A percentile compares a stretch with the other conserved stretches of the same genome.
Conservation (phyloP, 2,797 vertebrate genomes). For the Poliocrania exsul region DNA sequence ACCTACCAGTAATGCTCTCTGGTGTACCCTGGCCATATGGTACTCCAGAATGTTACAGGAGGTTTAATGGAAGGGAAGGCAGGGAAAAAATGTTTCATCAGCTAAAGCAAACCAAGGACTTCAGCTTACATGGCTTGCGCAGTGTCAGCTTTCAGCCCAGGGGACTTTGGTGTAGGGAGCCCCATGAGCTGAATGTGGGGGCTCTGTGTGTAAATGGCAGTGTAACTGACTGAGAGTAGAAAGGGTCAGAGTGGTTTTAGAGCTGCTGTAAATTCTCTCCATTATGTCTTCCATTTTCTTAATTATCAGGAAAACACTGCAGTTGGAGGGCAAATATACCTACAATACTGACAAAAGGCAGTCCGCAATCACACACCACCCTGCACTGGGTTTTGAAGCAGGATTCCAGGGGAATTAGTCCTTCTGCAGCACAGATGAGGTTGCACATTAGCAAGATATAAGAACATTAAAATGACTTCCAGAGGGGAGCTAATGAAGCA, state of each 20-base stretch:
- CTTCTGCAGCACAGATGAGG: not conserved
- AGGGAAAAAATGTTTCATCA: not conserved
- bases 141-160: not conserved
- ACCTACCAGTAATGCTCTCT: not conserved
- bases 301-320: not conserved
- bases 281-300: not conserved
- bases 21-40: not conserved
- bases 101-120: not conserved
- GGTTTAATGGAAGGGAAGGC: not conserved
- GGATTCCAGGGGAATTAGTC: not conserved
- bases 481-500: not conserved
- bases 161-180: not conserved
- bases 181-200: fast-evolving
- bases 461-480: not conserved
- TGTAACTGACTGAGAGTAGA: not conserved
- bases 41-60: not conserved
- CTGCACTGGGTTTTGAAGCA: not conserved
- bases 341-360: fast-evolving
- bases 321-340: not conserved
- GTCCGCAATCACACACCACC: not conserved
- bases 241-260: not conserved
- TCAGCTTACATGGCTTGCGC: not conserved
- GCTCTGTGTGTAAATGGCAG: not conserved
- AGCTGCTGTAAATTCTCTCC: not conserved
- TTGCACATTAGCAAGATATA: not conserved